Evolutionary conservation across 2,888 invertebrate genomes (phyloP).

Genomic region (Pseudolycoriella hygida): DNA sequence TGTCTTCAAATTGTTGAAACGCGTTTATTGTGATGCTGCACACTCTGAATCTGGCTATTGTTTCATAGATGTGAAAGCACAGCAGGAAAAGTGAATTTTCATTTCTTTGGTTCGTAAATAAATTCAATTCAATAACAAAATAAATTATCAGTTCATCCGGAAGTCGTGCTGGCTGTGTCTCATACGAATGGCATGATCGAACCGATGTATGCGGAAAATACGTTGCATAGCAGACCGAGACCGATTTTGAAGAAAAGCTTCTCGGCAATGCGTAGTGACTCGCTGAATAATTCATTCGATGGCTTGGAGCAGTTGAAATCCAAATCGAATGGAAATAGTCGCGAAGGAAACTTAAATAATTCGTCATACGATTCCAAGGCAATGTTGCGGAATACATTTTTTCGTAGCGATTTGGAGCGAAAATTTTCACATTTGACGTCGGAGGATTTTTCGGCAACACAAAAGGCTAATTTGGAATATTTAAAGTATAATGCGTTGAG

Average conservation of each 20-base stretch:
- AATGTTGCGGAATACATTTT: background rate
- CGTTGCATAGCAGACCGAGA: background rate
- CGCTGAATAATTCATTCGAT: background rate
- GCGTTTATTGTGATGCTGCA: too few species aligned
- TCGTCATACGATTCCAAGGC: background rate
- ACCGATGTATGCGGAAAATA: background rate
- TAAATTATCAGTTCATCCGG: slow-evolving; percentile 17
- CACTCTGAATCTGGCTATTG: too few species aligned
- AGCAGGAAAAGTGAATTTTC: too few species aligned
- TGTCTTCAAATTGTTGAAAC: too few species aligned
- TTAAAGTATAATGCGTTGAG: background rate
- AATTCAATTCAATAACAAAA: too few species aligned
- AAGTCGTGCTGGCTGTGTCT: slow-evolving; percentile 19
- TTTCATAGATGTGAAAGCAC: too few species aligned
- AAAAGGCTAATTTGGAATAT: background rate
- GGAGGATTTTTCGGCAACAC: background rate
- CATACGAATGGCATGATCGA: background rate
- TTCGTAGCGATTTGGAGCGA: background rate
- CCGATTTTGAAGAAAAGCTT: background rate
- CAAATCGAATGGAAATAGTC: background rate
- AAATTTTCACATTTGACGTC: background rate
- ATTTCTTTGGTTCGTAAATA: too few species aligned
- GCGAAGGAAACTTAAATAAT: background rate
- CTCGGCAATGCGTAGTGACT: background rate
- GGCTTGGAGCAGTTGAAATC: background rate